Conservation (phyloP, 2,888 invertebrate species). For the Ceraclea dissimilis region DNA sequence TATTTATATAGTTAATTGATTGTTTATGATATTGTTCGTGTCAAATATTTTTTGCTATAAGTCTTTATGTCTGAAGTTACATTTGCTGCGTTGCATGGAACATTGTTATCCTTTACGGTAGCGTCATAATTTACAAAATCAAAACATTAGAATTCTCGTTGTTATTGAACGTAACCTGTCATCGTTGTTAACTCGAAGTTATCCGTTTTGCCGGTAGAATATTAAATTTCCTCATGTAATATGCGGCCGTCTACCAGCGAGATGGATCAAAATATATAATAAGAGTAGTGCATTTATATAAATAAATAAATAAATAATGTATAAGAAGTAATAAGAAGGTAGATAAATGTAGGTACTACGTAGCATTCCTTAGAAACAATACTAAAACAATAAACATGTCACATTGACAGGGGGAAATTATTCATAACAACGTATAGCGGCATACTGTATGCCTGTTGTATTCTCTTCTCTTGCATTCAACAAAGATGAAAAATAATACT, state of each 20-base stretch:
- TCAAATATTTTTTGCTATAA: too few relatives aligned
- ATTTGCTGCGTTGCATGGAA: too few relatives aligned
- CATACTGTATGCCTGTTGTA: neutral
- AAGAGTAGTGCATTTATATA: too few relatives aligned
- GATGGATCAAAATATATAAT: constrained; percentile 1
- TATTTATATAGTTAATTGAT: too few relatives aligned
- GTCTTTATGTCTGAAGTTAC: too few relatives aligned
- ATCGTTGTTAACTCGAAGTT: neutral
- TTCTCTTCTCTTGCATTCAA: neutral
- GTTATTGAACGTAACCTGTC: neutral
- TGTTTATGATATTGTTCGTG: too few relatives aligned
- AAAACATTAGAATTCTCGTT: too few relatives aligned
- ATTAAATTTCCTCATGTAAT: neutral
- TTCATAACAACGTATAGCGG: neutral
- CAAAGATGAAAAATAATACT: neutral
- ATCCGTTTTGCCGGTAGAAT: neutral
- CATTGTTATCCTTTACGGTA: too few relatives aligned
- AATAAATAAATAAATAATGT: neutral
- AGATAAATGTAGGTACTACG: neutral
- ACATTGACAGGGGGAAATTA: neutral
- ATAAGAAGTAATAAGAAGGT: neutral
- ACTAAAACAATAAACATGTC: constrained; percentile 1
- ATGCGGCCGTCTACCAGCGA: neutral
- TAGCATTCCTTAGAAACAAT: constrained; percentile 1
- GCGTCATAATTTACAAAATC: too few relatives aligned